Evolutionary conservation across 2,113 vertebrate species (phyloP).

Genomic region (Morone saxatilis): DNA sequence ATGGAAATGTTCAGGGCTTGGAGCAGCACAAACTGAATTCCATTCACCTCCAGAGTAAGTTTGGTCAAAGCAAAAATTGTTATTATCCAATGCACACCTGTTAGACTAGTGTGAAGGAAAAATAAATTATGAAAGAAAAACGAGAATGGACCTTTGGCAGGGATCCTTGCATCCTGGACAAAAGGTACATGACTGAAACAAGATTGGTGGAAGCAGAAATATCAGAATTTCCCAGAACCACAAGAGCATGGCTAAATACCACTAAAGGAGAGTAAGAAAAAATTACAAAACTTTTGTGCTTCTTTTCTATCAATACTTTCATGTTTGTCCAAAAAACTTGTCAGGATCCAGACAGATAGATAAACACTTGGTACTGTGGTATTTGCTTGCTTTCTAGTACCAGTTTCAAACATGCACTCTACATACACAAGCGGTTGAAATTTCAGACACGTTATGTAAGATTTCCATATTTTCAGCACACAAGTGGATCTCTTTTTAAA

Average conservation of each 20-base stretch:
- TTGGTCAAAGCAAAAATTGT: not conserved
- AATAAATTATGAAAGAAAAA: not conserved
- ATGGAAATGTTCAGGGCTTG: not conserved
- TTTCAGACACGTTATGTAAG: not conserved
- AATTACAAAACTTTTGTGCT: not conserved
- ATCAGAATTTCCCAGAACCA: not conserved
- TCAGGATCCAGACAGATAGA: not conserved
- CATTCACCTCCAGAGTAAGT: not conserved
- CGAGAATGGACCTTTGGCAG: not conserved
- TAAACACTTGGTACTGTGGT: not conserved
- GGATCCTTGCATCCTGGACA: not conserved
- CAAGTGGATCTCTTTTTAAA: constrained; percentile 18
- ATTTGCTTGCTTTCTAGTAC: not conserved
- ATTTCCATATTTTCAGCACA: not conserved
- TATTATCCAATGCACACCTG: not conserved
- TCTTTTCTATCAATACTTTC: not conserved
- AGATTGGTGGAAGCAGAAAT: not conserved
- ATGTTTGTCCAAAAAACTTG: not conserved
- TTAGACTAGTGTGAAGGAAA: not conserved
- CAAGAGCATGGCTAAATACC: not conserved
- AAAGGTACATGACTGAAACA: not conserved
- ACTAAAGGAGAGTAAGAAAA: not conserved
- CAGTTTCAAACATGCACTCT: not conserved
- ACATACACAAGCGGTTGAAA: not conserved
- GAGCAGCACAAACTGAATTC: not conserved